phyloP scores from a whole-genome alignment of 2,888 invertebrate species.

The Melieria crassipennis region DNA sequence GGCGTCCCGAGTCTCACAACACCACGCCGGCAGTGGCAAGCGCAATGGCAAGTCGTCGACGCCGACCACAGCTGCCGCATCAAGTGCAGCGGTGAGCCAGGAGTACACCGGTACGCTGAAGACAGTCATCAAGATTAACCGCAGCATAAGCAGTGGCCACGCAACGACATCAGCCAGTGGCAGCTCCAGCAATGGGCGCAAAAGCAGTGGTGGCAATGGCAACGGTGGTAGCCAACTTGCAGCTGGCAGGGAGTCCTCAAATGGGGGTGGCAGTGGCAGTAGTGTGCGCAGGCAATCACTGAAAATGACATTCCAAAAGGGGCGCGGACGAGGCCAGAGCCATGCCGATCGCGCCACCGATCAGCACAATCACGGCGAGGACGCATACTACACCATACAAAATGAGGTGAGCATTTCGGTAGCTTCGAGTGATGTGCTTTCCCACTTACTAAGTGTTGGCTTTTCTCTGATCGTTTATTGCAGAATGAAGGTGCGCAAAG shows the following conservation, averaged over 20 bases:
- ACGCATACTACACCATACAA: conserved; percentile 76
- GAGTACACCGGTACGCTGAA: conserved; percentile 84
- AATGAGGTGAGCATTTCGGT: conserved; percentile 69
- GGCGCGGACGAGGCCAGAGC: conserved; percentile 69
- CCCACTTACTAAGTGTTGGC: not conserved
- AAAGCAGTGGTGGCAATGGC: conserved; percentile 36
- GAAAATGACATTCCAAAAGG: conserved; percentile 83
- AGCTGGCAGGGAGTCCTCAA: conserved; percentile 35
- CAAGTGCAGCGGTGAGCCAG: conserved; percentile 47
- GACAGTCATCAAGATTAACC: conserved; percentile 82
- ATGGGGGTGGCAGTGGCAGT: conserved; percentile 41
- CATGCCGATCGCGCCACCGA: conserved; percentile 63
- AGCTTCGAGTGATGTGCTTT: not conserved
- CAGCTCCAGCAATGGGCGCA: conserved; percentile 46
- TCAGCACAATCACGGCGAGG: conserved; percentile 57
- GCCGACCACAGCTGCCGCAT: conserved; percentile 27
- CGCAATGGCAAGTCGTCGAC: conserved; percentile 46
- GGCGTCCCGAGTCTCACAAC: conserved; percentile 37
- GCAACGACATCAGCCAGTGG: conserved; percentile 43
- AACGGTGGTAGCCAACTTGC: conserved; percentile 37
- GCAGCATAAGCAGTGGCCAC: conserved; percentile 54
- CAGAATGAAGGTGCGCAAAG: conserved; percentile 68
- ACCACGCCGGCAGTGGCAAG: conserved; percentile 12
- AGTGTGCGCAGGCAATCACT: conserved; percentile 70
- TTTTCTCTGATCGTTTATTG: conserved; percentile 50